A percentile compares a stretch with the other conserved stretches of the same genome.
Evolutionary conservation across 2,797 vertebrate species (phyloP).

Genomic region (Tokudaia tokunoshimensis): DNA sequence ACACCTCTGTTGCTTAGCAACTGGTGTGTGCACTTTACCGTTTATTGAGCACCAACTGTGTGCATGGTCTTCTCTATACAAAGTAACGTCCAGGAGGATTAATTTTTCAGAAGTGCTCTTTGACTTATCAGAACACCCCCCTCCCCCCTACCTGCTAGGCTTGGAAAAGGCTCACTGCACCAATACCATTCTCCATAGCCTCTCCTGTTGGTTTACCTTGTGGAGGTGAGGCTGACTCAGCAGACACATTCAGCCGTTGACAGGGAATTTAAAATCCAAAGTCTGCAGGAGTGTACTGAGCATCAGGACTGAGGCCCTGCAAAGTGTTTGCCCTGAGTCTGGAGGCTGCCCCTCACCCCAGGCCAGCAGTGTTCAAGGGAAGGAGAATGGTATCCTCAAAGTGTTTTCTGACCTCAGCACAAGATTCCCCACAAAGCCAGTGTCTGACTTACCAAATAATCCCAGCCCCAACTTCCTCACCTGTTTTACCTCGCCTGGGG

Average conservation of each 20-base stretch:
- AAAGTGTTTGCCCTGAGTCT: neutral
- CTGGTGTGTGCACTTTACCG: neutral
- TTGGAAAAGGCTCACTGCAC: neutral
- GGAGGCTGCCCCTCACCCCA: neutral
- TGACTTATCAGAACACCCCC: neutral
- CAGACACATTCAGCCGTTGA: neutral
- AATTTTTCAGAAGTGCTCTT: neutral
- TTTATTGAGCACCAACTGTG: neutral
- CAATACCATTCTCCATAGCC: neutral
- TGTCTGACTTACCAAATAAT: neutral
- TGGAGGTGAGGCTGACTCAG: slow-evolving; percentile 10
- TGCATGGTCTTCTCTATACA: neutral
- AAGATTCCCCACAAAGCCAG: neutral
- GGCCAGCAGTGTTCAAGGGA: too few relatives aligned
- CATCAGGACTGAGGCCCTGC: too few relatives aligned
- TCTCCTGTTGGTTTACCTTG: neutral
- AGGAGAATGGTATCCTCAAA: neutral
- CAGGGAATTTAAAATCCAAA: neutral
- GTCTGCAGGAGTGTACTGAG: neutral
- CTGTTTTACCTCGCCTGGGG: neutral
- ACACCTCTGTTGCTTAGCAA: slow-evolving; percentile 1
- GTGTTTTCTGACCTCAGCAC: neutral
- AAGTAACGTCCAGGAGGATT: neutral
- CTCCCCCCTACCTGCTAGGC: neutral
- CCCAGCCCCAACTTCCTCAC: neutral